These are phyloP conservation scores for Chloroclystis v-ata DNA, from an alignment of 2,888 invertebrate genomes.

Conservation along the genomic window DNA sequence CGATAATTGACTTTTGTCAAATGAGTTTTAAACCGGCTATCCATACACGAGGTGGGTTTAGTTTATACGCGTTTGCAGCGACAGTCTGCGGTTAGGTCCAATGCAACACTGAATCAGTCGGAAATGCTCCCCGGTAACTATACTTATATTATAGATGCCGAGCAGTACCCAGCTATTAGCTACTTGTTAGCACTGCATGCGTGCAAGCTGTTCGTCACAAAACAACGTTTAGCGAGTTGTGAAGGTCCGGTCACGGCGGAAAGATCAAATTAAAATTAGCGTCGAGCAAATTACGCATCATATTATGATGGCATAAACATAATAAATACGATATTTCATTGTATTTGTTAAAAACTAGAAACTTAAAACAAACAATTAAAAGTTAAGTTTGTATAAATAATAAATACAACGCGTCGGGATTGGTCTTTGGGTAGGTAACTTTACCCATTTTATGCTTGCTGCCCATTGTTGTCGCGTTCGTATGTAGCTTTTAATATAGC, in stretches of 20 bases:
- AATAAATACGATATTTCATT: no score
- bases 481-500: no score
- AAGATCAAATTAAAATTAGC: no score
- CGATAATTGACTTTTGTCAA: slow-evolving; percentile 23
- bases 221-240: slow-evolving; percentile 9
- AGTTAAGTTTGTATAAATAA: no score
- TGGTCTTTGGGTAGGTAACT: no score
- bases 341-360: no score
- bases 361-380: no score
- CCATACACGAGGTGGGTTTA: not conserved
- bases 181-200: slow-evolving; percentile 14
- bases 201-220: slow-evolving; percentile 10
- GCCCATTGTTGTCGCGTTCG: no score
- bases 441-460: no score
- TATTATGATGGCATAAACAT: no score
- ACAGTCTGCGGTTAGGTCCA: slow-evolving; percentile 14
- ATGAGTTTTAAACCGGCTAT: not conserved
- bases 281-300: no score
- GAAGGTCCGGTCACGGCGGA: not conserved
- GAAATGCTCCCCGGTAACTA: slow-evolving; percentile 8
- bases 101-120: slow-evolving; percentile 24
- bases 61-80: not conserved
- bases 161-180: slow-evolving; percentile 8
- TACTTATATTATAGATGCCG: not conserved
- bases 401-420: no score